Evolutionary conservation across 1,140 invertebrate genomes (phyloP).

Genomic region (Scaptomyza hsui): DNA sequence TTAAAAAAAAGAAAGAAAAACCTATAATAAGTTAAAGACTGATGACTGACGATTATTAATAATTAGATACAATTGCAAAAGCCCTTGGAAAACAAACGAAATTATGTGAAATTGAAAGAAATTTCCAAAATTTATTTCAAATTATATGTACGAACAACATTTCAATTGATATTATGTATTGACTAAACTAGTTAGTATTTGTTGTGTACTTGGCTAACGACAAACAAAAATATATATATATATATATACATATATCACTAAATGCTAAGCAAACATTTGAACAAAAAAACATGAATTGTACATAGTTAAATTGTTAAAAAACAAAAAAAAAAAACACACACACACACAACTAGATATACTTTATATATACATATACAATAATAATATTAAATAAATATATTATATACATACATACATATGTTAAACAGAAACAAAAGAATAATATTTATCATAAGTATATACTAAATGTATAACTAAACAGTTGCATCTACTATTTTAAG

Average conservation of each 20-base stretch:
- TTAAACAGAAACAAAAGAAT: background rate
- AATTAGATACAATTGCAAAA: slow-evolving; percentile 63
- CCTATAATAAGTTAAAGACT: slow-evolving; percentile 82
- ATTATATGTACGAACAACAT: slow-evolving; percentile 34
- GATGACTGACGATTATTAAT: slow-evolving; percentile 82
- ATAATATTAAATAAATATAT: background rate
- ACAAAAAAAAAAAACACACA: background rate
- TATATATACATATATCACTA: slow-evolving; percentile 69
- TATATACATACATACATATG: background rate
- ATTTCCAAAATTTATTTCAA: slow-evolving; percentile 70
- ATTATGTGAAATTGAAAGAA: slow-evolving; percentile 44
- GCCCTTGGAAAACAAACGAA: slow-evolving; percentile 22
- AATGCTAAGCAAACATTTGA: slow-evolving; percentile 62
- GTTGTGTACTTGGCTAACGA: slow-evolving; percentile 41
- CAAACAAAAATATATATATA: slow-evolving; percentile 7
- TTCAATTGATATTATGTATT: slow-evolving; percentile 44
- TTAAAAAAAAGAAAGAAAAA: slow-evolving; percentile 33
- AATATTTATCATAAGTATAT: slow-evolving; percentile 15
- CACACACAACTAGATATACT: background rate
- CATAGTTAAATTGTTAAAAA: slow-evolving; percentile 43
- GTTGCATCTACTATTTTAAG: slow-evolving; percentile 7
- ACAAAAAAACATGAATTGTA: slow-evolving; percentile 30
- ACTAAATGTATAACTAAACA: slow-evolving; percentile 5
- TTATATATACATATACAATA: slow-evolving; percentile 1
- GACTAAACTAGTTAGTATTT: slow-evolving; percentile 50